Base-by-base conservation (phyloP, 1,140 invertebrate species). In the Calephelis virginiensis region DNA sequence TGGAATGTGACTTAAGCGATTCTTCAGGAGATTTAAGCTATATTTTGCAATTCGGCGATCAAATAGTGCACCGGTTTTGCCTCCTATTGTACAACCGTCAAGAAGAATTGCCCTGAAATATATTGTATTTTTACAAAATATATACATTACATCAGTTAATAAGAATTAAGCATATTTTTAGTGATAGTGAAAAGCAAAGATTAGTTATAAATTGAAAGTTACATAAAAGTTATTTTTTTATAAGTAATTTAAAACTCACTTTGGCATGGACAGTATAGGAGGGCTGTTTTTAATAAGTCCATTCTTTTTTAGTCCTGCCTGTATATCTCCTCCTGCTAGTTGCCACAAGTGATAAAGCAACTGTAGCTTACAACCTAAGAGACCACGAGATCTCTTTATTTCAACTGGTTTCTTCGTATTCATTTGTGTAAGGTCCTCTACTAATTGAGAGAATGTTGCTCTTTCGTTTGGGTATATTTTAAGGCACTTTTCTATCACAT, bases 301-400 rank as follows among this genome's bases (percentile, higher is more conserved):
- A 88, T 98, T 97, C 83, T 96, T 97, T 78, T 97, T 97, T 10
- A 99, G 92, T 85, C 98, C 97, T 11, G 94, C 92, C 67, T 97
- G 95, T 50, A 98, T 95, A 92, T 99, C 98, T 1, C 98, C 98
- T 43, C 98, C 98, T 28, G 98, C 96, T 59, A 99, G 89, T 81
- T 97, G 96, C 98, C 98, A 99, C 78, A 98, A 94, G 90, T 99
- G 96, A 89, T 98, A 99, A 6, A 99, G 92, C 80, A 97, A 96
- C 66, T 96, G 93, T 77, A 98, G 89, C 67, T 93, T 93, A 70
- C 95, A 92, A 45, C 93, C 92, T 79, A 93, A 92, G 9, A 94
- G 73, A 38, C 93, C 92, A 43, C 88, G 86, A 17, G 91, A 83
- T 69, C 50, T 82, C 68, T 86, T 92, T 10, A 75, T 78, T 78